Evolutionary conservation across 2,113 vertebrate species (phyloP).

Genomic region (Rhea americana): DNA sequence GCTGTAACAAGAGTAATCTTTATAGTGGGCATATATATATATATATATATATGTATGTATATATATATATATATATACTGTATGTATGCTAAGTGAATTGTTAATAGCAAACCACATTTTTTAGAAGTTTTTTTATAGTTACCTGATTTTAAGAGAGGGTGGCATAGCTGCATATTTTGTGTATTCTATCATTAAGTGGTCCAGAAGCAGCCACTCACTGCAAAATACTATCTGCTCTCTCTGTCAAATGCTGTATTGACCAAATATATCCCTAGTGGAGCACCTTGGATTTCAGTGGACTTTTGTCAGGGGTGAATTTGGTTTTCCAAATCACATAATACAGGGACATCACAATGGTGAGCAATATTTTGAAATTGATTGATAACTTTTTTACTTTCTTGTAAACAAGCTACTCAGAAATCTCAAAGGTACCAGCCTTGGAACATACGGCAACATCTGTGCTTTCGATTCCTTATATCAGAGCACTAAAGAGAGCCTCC

Average conservation of each 20-base stretch:
- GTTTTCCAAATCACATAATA: background rate
- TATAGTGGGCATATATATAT: background rate
- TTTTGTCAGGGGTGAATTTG: background rate
- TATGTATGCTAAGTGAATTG: slow-evolving; percentile 4
- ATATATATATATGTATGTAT: no score
- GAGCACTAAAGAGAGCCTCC: background rate
- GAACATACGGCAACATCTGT: background rate
- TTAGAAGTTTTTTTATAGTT: background rate
- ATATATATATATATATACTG: no score
- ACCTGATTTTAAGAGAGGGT: background rate
- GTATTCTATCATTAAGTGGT: background rate
- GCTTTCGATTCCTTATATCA: accelerated
- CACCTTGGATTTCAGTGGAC: background rate
- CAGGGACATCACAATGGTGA: background rate
- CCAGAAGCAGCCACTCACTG: background rate
- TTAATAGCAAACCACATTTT: background rate
- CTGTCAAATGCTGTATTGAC: background rate
- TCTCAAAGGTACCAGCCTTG: background rate
- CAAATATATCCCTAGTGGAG: background rate
- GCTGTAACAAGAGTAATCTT: background rate
- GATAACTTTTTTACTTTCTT: background rate
- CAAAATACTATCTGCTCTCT: background rate
- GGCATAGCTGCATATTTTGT: background rate
- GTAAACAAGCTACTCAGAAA: background rate
- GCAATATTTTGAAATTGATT: background rate